phyloP scores from a whole-genome alignment of 2,113 vertebrate species.

The Nothoprocta perdicaria region DNA sequence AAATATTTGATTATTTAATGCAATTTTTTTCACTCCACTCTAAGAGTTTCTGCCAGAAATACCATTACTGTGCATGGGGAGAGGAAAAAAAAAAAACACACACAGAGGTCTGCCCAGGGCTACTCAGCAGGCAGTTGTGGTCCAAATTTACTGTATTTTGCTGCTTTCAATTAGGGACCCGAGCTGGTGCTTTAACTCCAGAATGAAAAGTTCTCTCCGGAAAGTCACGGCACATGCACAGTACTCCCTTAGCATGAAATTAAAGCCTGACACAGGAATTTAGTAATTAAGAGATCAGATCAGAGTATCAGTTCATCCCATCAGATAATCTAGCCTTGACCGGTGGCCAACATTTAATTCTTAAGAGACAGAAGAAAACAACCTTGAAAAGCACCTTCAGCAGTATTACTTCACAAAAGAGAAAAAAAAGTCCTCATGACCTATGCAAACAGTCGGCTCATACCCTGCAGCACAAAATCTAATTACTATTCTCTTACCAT shows the following conservation, averaged over 20 bases:
- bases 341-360: slow-evolving; percentile 18
- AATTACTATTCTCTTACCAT: slow-evolving; percentile 15
- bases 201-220: neutral
- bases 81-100: slow-evolving; percentile 1
- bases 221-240: neutral
- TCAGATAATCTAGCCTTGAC: slow-evolving; percentile 52
- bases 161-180: slow-evolving; percentile 51
- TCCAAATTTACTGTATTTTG: neutral
- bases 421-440: neutral
- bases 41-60: slow-evolving; percentile 12
- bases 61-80: neutral
- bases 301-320: slow-evolving; percentile 26
- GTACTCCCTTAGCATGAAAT: neutral
- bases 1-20: neutral
- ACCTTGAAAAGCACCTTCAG: slow-evolving; percentile 38
- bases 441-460: slow-evolving; percentile 16
- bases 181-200: slow-evolving; percentile 9
- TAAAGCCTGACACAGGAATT: slow-evolving; percentile 18
- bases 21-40: slow-evolving; percentile 6
- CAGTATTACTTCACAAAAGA: neutral
- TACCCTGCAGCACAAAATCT: slow-evolving; percentile 34
- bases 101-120: neutral
- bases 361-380: slow-evolving; percentile 51
- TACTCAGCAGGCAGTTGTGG: neutral
- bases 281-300: slow-evolving; percentile 30